Evolutionary conservation across 2,888 invertebrate genomes (phyloP), one percentile per base, ranked within the genome.

Genomic region (Entomobrya proxima): DNA sequence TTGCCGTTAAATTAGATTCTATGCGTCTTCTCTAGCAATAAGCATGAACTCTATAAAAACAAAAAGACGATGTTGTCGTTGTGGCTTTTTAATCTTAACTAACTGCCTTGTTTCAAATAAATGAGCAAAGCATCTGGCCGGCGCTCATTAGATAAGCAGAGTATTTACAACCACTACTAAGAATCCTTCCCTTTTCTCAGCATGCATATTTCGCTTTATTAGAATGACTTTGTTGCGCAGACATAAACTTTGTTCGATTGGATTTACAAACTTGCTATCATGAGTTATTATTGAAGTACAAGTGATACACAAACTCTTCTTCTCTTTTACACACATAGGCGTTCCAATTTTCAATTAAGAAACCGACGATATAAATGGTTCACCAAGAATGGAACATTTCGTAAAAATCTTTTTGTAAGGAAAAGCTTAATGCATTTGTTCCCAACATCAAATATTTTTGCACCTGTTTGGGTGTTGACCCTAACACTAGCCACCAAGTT

Each of bases 121-220:
- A 86, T 83, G 86, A 86, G 83, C 79, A 80, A 87, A 87, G 87
- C 87, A 87, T 84, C 87, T 87, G 87, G 87, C 80, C 76, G 76
- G 87, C 84, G 87, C 78, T 86, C 83, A 83, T 82, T 82, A 83
- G 80, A 86, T 86, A 86, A 81, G 85, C 52, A 24, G 80, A 55
- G 79, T 64, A 85, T 85, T 85, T 79, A 85, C 85, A 85, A 79
- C 75, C 80, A 80, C 40, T 72, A 40, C 61, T 61, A 78, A 61
- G 58, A 85, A 61, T 78, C 47, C 78, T 50, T 75, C 64, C n/a
- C 27, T 40, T 40, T 40, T 40, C 15, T 18, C 72, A 72, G 11
- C 47, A 47, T 47, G 47, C 27, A 47, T 18, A 44, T 32, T 52
- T 75, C 21, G 21, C 72, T 47, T 61, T 21, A 64, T 64, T 64